Percentiles rank a stretch among this genome's conserved stretches.
Conservation (phyloP, 2,113 vertebrate genomes). For the Dasypus novemcinctus region DNA sequence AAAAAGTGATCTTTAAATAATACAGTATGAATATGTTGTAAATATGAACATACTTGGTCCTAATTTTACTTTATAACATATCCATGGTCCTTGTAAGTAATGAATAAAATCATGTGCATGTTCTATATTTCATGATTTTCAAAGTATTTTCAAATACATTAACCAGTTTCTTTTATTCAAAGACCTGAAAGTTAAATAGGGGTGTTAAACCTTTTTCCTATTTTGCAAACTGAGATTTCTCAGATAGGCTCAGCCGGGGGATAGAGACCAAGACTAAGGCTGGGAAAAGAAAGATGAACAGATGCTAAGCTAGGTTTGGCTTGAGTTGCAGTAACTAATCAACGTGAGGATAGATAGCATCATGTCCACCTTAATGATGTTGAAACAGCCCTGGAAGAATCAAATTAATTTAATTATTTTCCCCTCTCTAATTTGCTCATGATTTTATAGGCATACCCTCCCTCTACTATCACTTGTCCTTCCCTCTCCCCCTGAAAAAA, state of each 20-base stretch:
- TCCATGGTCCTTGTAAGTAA: background rate
- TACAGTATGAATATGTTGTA: background rate
- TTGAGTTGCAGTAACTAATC: background rate
- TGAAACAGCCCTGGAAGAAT: background rate
- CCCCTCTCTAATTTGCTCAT: background rate
- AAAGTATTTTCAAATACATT: slow-evolving; percentile 19
- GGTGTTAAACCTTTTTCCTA: background rate
- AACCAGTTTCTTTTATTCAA: background rate
- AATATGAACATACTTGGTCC: background rate
- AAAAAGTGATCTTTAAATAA: slow-evolving; percentile 13
- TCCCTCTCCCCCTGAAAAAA: background rate
- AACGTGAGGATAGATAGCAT: background rate
- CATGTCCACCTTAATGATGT: background rate
- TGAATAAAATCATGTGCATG: background rate
- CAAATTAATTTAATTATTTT: background rate
- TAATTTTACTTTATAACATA: background rate
- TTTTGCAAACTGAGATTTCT: background rate
- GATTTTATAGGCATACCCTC: background rate
- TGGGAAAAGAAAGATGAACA: background rate
- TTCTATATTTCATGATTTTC: background rate
- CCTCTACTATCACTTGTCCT: background rate
- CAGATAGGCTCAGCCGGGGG: background rate
- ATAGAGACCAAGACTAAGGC: background rate
- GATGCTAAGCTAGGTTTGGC: background rate
- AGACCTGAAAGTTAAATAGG: background rate